A percentile compares a stretch with the other conserved stretches of the same genome.
Conservation (phyloP, 2,797 vertebrate species). For the Argya squamiceps region DNA sequence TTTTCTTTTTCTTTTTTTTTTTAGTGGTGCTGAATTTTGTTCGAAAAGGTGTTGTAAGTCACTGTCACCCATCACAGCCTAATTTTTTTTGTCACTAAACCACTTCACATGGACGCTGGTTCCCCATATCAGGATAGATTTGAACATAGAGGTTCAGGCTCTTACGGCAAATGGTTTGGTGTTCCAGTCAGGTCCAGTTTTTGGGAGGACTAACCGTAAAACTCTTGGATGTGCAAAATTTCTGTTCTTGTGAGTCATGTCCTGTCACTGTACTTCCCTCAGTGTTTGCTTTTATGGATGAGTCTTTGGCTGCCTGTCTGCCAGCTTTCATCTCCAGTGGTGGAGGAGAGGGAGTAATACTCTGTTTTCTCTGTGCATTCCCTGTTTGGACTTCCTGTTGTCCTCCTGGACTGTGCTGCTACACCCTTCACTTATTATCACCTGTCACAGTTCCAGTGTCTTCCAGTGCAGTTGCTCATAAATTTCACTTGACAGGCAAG, state of each 20-base stretch:
- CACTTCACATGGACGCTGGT: not conserved
- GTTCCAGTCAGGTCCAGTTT: not conserved
- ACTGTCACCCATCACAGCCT: not conserved
- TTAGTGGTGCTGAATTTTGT: not conserved
- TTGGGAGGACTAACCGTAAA: not conserved
- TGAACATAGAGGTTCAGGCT: not conserved
- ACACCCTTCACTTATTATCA: not conserved
- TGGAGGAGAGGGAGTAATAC: not conserved
- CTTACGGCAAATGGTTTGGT: fast-evolving
- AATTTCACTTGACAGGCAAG: not conserved
- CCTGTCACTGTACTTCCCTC: not conserved
- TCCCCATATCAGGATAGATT: fast-evolving
- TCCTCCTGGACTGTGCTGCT: not conserved
- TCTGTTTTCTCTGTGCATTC: not conserved
- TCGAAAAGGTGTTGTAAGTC: not conserved
- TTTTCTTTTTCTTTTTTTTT: not conserved
- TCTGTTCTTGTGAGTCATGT: not conserved
- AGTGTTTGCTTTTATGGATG: not conserved
- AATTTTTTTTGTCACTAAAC: not conserved
- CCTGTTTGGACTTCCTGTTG: not conserved
- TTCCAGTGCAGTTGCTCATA: not conserved
- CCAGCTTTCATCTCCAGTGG: not conserved
- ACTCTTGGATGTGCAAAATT: not conserved
- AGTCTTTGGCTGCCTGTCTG: not conserved
- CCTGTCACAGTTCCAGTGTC: not conserved